Percentiles rank a stretch among this genome's conserved stretches.
Conservation (phyloP, 2,888 invertebrate species). For the Athrips mouffetella region DNA sequence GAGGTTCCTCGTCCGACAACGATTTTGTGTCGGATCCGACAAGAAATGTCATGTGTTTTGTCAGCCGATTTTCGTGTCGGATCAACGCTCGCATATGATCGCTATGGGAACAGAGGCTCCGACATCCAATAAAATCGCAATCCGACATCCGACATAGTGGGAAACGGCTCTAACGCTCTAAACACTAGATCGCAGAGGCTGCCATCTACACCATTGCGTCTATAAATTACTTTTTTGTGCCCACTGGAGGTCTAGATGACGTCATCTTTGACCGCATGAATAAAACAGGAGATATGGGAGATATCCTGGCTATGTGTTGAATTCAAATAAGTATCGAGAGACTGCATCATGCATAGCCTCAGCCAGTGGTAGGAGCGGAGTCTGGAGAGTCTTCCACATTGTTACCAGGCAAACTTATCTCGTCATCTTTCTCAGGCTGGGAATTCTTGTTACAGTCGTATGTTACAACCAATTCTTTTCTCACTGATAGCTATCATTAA, state of each 20-base stretch:
- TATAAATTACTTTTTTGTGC: constrained; percentile 8
- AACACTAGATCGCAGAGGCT: not conserved
- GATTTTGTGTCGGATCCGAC: too few species aligned
- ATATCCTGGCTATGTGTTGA: constrained; percentile 41
- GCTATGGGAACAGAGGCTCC: too few species aligned
- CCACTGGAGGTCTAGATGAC: constrained; percentile 29
- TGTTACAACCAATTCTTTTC: constrained; percentile 10
- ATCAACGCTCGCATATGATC: too few species aligned
- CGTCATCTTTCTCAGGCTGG: constrained; percentile 19
- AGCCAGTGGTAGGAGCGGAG: constrained; percentile 17
- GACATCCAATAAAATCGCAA: too few species aligned
- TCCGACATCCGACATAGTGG: too few species aligned
- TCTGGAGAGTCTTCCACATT: constrained; percentile 4
- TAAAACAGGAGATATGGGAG: constrained; percentile 46
- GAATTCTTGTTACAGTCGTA: constrained; percentile 11
- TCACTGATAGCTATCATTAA: constrained; percentile 1
- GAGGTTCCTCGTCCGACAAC: too few species aligned
- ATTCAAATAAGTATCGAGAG: constrained; percentile 43
- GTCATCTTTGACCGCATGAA: constrained; percentile 48
- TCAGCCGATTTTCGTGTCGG: too few species aligned
- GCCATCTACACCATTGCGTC: not conserved
- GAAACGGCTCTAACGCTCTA: not conserved
- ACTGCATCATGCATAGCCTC: constrained; percentile 32
- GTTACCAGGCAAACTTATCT: constrained; percentile 18
- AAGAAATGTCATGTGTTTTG: too few species aligned